Evolutionary conservation across 2,113 vertebrate genomes (phyloP).

Genomic region (Periophthalmodon schlosseri): DNA sequence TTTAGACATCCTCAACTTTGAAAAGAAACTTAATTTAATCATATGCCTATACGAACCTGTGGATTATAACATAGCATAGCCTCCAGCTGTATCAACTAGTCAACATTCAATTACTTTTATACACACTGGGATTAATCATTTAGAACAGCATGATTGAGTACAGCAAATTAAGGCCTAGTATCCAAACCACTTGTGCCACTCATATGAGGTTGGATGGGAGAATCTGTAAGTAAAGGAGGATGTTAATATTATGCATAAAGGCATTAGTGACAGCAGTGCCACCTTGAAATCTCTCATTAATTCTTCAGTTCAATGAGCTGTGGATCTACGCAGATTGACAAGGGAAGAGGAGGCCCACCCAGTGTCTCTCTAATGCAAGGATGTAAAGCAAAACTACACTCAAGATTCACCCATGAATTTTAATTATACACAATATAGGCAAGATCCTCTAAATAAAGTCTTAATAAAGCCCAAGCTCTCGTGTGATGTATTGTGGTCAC

Average conservation of each 20-base stretch:
- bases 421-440: not conserved
- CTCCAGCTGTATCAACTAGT: slow-evolving; percentile 11
- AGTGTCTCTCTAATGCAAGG: slow-evolving; percentile 8
- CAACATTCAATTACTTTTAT: slow-evolving; percentile 52
- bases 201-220: slow-evolving; percentile 23
- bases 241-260: slow-evolving; percentile 64
- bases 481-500: not conserved
- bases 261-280: slow-evolving; percentile 35
- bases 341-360: slow-evolving; percentile 53
- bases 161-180: slow-evolving; percentile 34
- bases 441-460: not conserved
- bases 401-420: not conserved
- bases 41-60: not conserved
- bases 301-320: slow-evolving; percentile 71
- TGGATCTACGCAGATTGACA: slow-evolving; percentile 67
- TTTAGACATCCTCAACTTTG: not conserved
- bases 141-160: slow-evolving; percentile 29
- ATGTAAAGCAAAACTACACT: not conserved
- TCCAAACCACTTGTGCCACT: slow-evolving; percentile 32
- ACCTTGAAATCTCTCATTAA: slow-evolving; percentile 72
- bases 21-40: not conserved
- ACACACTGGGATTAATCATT: slow-evolving; percentile 60
- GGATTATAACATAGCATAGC: not conserved
- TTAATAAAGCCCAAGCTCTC: not conserved
- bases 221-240: slow-evolving; percentile 30